These are phyloP conservation scores for Aramus guarauna DNA, from an alignment of 2,113 vertebrate species.

Conservation along the genomic window DNA sequence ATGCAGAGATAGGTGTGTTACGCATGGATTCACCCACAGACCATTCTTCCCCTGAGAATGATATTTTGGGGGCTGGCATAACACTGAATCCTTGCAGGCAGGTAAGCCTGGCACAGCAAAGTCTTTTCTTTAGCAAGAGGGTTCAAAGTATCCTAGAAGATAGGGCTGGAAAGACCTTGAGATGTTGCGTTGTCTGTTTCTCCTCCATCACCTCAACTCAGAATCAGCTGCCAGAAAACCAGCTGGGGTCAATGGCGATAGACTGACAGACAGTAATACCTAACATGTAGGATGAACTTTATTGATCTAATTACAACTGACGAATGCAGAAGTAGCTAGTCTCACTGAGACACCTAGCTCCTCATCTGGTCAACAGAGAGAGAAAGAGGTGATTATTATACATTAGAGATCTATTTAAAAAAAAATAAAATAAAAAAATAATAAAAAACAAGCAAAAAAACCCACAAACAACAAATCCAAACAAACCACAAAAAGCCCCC, in stretches of 20 bases:
- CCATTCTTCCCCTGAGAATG: neutral
- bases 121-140: neutral
- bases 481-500: too few species aligned
- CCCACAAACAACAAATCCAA: too few species aligned
- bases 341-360: neutral
- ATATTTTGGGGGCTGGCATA: neutral
- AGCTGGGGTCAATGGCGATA: rapidly evolving
- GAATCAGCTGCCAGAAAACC: neutral
- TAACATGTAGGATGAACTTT: neutral
- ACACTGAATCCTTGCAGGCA: neutral
- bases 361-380: neutral
- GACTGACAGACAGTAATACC: neutral
- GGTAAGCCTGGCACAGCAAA: neutral
- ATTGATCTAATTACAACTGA: neutral
- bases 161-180: neutral
- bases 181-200: neutral
- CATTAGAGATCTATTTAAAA: neutral
- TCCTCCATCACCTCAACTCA: neutral
- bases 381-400: neutral
- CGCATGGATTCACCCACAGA: neutral
- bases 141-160: neutral
- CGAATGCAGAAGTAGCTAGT: neutral
- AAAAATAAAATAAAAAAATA: too few species aligned
- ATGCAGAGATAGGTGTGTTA: rapidly evolving
- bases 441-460: too few species aligned